Evolutionary conservation across 2,113 vertebrate genomes (phyloP), one percentile per base, ranked within the genome.

Genomic region (Rhea americana): DNA sequence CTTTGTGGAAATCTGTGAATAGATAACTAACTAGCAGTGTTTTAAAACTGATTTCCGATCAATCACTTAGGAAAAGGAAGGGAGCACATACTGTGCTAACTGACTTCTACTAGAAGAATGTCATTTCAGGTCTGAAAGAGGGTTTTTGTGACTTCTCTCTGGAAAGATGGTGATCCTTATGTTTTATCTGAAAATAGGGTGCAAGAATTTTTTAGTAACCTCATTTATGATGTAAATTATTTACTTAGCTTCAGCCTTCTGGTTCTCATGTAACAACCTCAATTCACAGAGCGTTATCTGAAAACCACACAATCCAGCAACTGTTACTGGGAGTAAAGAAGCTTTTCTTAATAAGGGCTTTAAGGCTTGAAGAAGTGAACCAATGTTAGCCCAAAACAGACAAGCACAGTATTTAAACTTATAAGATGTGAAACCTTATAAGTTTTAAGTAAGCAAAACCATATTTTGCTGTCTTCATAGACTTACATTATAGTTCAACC

Each of bases 211-310:
- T 91, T 94, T 87, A 30, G 41, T 66, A 89, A 50, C 18, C 8
- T 41, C 24, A 21, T 81, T 91, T 90, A 58, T 51, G n/a, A 51
- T 84, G 75, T 37, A 91, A 94, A 79, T 95, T 41, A 75, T 75
- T 83, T 90, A 21, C 80, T 95, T 95, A 90, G 62, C 73, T 86
- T 32, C 28, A 90, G 65, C 74, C 62, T 94, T 93, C 77, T 94
- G 88, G 61, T 94, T 94, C 80, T 95, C n/a, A 70, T 94, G 95
- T 90, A 91, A 87, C 76, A 89, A 82, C 61, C 66, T 94, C 68
- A 59, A 7, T 87, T 95, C 65, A 92, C 85, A 48, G 21, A 65
- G 87, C 89, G 91, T 95, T 93, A 94, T 72, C 65, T 82, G 87
- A 75, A 93, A 93, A 91, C 61, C 87, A 86, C 85, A 81, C 25